Percentiles rank a stretch among this genome's conserved stretches.
Evolutionary conservation across 2,888 invertebrate genomes (phyloP).

Genomic region (Lomographa bimaculata): DNA sequence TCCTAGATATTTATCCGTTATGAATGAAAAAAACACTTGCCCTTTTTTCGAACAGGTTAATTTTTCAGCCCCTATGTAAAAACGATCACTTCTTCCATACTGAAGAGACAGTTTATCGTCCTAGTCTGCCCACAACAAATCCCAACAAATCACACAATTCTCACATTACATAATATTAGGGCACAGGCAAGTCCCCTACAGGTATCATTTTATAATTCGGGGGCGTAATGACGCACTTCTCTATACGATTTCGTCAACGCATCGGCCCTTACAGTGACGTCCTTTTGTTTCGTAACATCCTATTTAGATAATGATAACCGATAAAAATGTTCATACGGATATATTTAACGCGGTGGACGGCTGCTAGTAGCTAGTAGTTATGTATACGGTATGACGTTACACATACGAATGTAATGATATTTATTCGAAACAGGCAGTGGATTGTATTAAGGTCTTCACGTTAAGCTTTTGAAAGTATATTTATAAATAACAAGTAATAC

Average conservation of each 20-base stretch:
- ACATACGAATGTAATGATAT: conserved; percentile 22
- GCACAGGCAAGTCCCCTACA: conserved; percentile 32
- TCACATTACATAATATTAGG: conserved; percentile 21
- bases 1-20: no score
- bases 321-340: conserved; percentile 55
- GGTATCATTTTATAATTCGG: conserved; percentile 44
- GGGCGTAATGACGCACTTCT: conserved; percentile 61
- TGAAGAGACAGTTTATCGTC: conserved; percentile 1
- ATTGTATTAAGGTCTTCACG: no score
- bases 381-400: conserved; percentile 38
- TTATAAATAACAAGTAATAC: no score
- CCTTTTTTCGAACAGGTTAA: no score
- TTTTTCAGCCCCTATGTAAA: conserved; percentile 2
- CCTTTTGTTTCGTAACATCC: conserved; percentile 57
- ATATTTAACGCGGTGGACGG: conserved; percentile 42
- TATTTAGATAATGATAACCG: conserved; percentile 62
- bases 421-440: conserved; percentile 17
- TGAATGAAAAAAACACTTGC: no score
- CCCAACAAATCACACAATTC: conserved; percentile 13
- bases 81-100: conserved; percentile 1
- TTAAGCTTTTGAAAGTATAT: no score
- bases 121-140: conserved; percentile 2
- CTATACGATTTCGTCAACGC: conserved; percentile 45
- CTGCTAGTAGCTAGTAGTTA: no score
- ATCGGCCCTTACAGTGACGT: conserved; percentile 55